Evolutionary conservation across 2,113 vertebrate genomes (phyloP).

Genomic region (Neopipo cinnamomea): DNA sequence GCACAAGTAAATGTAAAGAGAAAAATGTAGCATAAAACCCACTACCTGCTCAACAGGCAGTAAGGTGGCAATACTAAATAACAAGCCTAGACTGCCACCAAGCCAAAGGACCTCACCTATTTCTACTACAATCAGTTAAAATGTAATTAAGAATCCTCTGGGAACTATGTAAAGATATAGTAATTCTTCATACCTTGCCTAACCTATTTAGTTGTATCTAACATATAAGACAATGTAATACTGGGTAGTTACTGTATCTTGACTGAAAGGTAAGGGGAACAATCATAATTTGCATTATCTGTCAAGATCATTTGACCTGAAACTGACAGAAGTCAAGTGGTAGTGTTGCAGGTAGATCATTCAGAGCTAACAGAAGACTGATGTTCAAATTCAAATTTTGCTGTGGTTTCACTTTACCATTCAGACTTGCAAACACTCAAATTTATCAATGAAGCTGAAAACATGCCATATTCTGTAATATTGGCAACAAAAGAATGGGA

Average conservation of each 20-base stretch:
- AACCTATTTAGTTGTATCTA: not conserved
- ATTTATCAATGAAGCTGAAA: not conserved
- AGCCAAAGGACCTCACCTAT: not conserved
- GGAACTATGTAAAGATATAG: not conserved
- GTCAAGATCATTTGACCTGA: not conserved
- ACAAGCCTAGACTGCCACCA: not conserved
- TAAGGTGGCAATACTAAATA: not conserved
- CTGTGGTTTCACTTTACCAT: not conserved
- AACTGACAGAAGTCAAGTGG: not conserved
- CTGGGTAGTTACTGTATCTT: not conserved
- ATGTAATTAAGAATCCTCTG: not conserved
- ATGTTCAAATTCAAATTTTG: not conserved
- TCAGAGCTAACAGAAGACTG: not conserved
- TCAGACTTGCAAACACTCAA: not conserved
- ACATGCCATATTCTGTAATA: rapidly evolving
- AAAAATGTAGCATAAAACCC: not conserved
- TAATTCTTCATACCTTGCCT: not conserved
- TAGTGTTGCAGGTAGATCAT: not conserved
- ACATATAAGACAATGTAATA: not conserved
- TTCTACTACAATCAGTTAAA: not conserved
- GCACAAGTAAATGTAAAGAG: not conserved
- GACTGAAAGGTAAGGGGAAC: not conserved
- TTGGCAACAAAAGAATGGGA: not conserved
- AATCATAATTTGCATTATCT: not conserved
- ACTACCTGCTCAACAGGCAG: not conserved